These are phyloP conservation scores for Tricholauxania praeusta DNA, from an alignment of 2,888 invertebrate genomes.

Conservation along the genomic window DNA sequence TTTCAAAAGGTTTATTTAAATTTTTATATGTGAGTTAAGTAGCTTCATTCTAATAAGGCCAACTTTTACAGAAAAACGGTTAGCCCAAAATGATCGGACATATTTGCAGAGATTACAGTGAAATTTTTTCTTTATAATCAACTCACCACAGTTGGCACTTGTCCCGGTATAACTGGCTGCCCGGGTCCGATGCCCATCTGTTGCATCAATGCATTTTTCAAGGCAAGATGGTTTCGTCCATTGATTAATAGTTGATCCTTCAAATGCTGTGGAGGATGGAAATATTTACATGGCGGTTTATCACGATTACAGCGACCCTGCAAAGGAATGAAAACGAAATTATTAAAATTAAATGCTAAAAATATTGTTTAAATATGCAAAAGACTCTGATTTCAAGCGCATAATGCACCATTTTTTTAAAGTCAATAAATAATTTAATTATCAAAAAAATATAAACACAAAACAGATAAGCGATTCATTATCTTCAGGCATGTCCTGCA, in stretches of 20 bases:
- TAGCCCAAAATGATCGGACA: no score
- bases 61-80: no score
- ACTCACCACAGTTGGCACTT: constrained; percentile 93
- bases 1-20: no score
- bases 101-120: not conserved
- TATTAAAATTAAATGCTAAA: not conserved
- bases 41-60: no score
- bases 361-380: not conserved
- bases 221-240: constrained; percentile 98
- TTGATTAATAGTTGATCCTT: constrained; percentile 99
- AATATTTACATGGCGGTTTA: constrained; percentile 99
- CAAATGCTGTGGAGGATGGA: constrained; percentile 99
- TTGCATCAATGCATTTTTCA: constrained; percentile 98
- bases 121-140: constrained; percentile 3
- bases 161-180: constrained; percentile 91
- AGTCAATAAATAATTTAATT: constrained; percentile 10
- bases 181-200: constrained; percentile 95
- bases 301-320: constrained; percentile 99
- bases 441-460: not conserved
- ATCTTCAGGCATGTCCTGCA: not conserved
- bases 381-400: not conserved
- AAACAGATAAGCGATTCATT: no score
- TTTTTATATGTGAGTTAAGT: no score
- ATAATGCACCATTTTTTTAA: not conserved
- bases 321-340: constrained; percentile 58